Evolutionary conservation across 2,113 vertebrate genomes (phyloP).

Genomic region (Ondatra zibethicus): DNA sequence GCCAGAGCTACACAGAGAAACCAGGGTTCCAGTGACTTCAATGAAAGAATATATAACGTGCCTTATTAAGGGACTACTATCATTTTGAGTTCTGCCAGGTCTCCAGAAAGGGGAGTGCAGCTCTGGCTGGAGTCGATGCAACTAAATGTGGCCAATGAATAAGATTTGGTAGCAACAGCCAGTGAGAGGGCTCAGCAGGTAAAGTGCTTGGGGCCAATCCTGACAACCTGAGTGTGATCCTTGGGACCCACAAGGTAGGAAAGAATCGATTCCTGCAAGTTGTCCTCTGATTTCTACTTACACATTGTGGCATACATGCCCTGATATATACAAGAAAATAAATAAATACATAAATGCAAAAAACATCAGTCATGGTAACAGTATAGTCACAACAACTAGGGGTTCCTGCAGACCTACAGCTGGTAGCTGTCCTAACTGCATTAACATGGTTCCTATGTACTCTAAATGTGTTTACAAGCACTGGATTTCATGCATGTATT

Average conservation of each 20-base stretch:
- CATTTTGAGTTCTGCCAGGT: not conserved
- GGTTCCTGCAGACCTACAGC: no score
- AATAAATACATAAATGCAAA: not conserved
- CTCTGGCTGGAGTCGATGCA: fast-evolving
- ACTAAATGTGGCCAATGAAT: not conserved
- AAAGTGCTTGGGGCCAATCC: not conserved
- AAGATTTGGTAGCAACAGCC: not conserved
- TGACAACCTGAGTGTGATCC: not conserved
- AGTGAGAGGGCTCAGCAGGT: not conserved
- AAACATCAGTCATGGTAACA: not conserved
- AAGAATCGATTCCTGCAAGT: not conserved
- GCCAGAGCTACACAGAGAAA: not conserved
- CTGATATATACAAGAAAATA: not conserved
- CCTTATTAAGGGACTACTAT: fast-evolving
- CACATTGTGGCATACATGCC: no score
- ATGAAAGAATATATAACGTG: not conserved
- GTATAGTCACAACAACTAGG: not conserved
- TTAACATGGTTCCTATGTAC: no score
- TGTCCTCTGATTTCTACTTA: no score
- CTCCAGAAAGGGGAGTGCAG: not conserved
- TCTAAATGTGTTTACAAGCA: no score
- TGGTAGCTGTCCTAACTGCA: not conserved
- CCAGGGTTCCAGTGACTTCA: no score
- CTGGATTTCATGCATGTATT: not conserved
- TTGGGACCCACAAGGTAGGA: not conserved